phyloP scores from a whole-genome alignment of 64 coral and sea anemone genomes.

The Montipora foliosa region DNA sequence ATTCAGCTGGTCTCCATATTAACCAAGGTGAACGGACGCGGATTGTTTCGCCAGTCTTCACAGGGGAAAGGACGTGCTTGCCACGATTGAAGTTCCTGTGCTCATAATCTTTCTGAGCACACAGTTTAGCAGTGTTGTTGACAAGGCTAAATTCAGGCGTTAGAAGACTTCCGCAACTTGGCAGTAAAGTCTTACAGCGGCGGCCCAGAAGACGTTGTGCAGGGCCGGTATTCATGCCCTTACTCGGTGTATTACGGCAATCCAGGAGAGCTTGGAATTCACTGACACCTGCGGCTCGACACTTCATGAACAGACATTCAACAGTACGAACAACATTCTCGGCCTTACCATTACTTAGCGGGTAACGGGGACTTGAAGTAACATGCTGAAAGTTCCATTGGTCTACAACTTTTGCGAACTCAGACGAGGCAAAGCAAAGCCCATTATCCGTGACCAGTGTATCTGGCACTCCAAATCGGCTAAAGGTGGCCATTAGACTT shows the following conservation, averaged over 20 bases:
- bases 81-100: no score
- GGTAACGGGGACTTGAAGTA: no score
- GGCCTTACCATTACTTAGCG: not conserved
- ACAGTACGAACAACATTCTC: not conserved
- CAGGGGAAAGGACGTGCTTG: no score
- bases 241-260: not conserved
- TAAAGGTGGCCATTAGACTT: constrained; percentile 6
- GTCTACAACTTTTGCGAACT: not conserved
- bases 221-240: not conserved
- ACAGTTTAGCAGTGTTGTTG: no score
- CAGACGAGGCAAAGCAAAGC: not conserved
- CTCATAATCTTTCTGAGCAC: no score
- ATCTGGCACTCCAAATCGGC: not conserved
- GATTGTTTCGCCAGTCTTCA: no score
- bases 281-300: not conserved
- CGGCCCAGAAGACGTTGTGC: no score
- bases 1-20: no score
- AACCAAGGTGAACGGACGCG: no score
- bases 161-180: not conserved
- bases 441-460: no score
- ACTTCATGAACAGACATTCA: not conserved
- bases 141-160: no score
- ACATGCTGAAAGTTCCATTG: not conserved
- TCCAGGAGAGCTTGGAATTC: constrained; percentile 9
- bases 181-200: no score